These are phyloP conservation scores for Heterodera schachtii DNA, from an alignment of 1,140 invertebrate genomes.

Conservation along the genomic window DNA sequence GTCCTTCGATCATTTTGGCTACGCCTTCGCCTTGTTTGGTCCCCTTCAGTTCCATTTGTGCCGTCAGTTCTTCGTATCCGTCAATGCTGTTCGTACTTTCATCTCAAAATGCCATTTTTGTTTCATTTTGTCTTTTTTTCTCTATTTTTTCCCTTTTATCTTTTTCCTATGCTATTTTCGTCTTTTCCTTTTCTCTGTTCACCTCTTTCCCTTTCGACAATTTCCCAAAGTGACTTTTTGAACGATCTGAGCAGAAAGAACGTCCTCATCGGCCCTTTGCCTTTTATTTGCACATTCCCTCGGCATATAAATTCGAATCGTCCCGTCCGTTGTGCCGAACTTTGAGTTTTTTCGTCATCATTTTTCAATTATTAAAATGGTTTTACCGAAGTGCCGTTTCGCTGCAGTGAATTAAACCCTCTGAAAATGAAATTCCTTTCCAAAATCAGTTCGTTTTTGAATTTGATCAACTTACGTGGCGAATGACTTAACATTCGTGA, in stretches of 20 bases:
- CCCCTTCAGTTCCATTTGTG: slow-evolving; percentile 46
- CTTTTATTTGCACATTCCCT: slow-evolving; percentile 63
- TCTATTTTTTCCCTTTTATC: slow-evolving; percentile 27
- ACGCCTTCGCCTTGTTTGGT: not conserved
- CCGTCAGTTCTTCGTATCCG: slow-evolving; percentile 58
- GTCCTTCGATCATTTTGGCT: slow-evolving; percentile 11
- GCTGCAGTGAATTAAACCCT: slow-evolving; percentile 56
- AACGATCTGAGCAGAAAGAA: slow-evolving; percentile 53
- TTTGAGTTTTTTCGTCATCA: slow-evolving; percentile 1
- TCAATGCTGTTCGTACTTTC: slow-evolving; percentile 61
- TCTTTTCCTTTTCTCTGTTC: not conserved
- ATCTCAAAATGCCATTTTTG: slow-evolving; percentile 45
- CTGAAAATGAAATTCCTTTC: not conserved
- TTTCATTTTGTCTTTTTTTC: slow-evolving; percentile 10
- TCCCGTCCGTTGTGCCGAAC: slow-evolving; percentile 55
- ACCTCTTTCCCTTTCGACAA: slow-evolving; percentile 54
- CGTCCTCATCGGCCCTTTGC: slow-evolving; percentile 63
- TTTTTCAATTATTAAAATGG: not conserved
- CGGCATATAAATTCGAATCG: slow-evolving; percentile 61
- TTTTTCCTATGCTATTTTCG: slow-evolving; percentile 1
- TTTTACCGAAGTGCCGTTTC: slow-evolving; percentile 48
- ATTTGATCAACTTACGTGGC: slow-evolving; percentile 37
- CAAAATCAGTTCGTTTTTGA: not conserved
- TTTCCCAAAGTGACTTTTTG: slow-evolving; percentile 65
- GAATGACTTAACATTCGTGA: slow-evolving; percentile 63